Evolutionary conservation across 2,888 invertebrate species (phyloP), one percentile per base, ranked within the genome.

Genomic region (Crioceris asparagi): DNA sequence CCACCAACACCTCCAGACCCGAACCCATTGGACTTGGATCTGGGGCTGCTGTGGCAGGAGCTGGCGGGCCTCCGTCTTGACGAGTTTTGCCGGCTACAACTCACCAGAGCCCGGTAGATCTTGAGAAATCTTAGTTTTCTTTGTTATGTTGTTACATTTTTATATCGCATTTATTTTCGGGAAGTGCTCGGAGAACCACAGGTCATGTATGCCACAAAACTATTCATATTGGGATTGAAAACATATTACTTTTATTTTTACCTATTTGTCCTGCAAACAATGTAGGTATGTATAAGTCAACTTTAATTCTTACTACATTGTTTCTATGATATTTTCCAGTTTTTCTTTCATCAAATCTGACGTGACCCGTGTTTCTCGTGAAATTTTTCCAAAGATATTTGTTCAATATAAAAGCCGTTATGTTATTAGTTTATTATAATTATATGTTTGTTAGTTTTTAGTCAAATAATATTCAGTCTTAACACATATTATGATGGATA

Each of bases 131-230:
- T 33, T 33, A 33, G 57, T 58, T 59, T 57, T 54, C 52, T 60
- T 61, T 62, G 60, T 61, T 61, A 62, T 60, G 60, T 62, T 64
- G 60, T 64, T 64, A 61, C 62, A 61, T 64, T 64, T 63, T 60
- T 55, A 39, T 47, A 48, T 50, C 51, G 58, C 59, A 59, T 56
- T 59, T 61, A 57, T 54, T 50, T 54, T 49, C 43, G 50, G 48
- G 46, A 32, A 37, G 39, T 37, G 36, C 27, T n/a, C n/a, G n/a
- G n/a, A n/a, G n/a, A n/a, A n/a, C n/a, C n/a, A n/a, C n/a, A n/a
- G n/a, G n/a, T n/a, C n/a, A n/a, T n/a, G n/a, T n/a, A n/a, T n/a
- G n/a, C n/a, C n/a, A n/a, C n/a, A n/a, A n/a, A n/a, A n/a, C n/a
- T n/a, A n/a, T n/a, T n/a, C n/a, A n/a, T n/a, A n/a, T n/a, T n/a